Conservation (phyloP, 2,113 vertebrate species). For the Psittacara wagleri region DNA sequence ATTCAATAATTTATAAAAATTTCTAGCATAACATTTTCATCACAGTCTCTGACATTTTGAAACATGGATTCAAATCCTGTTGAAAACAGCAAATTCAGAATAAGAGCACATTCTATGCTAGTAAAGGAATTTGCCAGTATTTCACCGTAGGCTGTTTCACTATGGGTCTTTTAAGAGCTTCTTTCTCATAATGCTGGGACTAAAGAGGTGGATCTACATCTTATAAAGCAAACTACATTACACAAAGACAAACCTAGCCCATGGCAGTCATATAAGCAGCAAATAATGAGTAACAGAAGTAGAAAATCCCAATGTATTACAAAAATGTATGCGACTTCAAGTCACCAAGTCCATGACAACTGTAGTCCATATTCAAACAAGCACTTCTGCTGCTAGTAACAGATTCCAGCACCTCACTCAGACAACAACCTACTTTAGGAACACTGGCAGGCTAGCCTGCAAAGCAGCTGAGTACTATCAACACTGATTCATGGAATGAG, state of each 20-base stretch:
- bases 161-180: neutral
- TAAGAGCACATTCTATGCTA: fast-evolving
- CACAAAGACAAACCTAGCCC: neutral
- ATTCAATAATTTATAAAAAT: neutral
- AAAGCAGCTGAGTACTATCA: neutral
- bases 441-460: neutral
- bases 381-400: neutral
- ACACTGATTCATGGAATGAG: neutral
- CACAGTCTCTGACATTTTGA: neutral
- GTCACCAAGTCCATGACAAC: neutral
- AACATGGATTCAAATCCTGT: neutral
- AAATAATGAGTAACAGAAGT: neutral
- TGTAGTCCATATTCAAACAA: neutral
- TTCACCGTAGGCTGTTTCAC: neutral
- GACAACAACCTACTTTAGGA: neutral
- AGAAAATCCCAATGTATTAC: neutral
- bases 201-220: neutral
- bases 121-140: neutral
- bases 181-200: neutral
- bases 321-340: neutral
- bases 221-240: neutral
- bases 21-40: neutral
- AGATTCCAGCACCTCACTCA: neutral
- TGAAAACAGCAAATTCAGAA: neutral
- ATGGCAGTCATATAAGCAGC: neutral